These are phyloP conservation scores for Cinclus cinclus DNA, from an alignment of 2,113 vertebrate species.

Conservation along the genomic window DNA sequence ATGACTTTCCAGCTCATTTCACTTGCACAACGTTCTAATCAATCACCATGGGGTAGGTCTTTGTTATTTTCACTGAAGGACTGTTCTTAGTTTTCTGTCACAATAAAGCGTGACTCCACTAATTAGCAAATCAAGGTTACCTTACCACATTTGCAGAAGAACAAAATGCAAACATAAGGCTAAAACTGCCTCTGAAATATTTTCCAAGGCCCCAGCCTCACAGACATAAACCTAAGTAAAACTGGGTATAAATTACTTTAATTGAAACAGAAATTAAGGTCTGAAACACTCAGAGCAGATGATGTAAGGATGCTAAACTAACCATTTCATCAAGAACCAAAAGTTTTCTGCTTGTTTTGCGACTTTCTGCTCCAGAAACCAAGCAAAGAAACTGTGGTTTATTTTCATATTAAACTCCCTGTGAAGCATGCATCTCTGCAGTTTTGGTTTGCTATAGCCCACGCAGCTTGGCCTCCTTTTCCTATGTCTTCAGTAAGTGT, in stretches of 20 bases:
- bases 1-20: conserved; percentile 95
- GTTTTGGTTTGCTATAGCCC: conserved; percentile 12
- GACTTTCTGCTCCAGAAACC: conserved; percentile 62
- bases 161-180: conserved; percentile 22
- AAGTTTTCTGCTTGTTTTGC: conserved; percentile 54
- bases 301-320: conserved; percentile 35
- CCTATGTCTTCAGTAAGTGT: not conserved
- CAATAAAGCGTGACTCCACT: conserved; percentile 32
- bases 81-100: conserved; percentile 67
- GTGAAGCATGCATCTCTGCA: conserved; percentile 4
- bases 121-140: conserved; percentile 34
- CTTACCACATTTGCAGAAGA: conserved; percentile 9
- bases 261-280: not conserved
- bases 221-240: not conserved
- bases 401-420: conserved; percentile 34
- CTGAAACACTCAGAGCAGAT: not conserved
- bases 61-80: conserved; percentile 64
- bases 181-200: conserved; percentile 26
- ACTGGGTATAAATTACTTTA: not conserved
- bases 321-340: conserved; percentile 28
- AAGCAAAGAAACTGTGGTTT: conserved; percentile 50
- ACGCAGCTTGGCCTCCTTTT: not conserved
- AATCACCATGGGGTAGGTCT: conserved; percentile 87
- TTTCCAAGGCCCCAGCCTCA: not conserved
- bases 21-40: conserved; percentile 86